A percentile compares a stretch with the other conserved stretches of the same genome.
Conservation (phyloP, 2,797 vertebrate species). For the Phalanger gymnotis region DNA sequence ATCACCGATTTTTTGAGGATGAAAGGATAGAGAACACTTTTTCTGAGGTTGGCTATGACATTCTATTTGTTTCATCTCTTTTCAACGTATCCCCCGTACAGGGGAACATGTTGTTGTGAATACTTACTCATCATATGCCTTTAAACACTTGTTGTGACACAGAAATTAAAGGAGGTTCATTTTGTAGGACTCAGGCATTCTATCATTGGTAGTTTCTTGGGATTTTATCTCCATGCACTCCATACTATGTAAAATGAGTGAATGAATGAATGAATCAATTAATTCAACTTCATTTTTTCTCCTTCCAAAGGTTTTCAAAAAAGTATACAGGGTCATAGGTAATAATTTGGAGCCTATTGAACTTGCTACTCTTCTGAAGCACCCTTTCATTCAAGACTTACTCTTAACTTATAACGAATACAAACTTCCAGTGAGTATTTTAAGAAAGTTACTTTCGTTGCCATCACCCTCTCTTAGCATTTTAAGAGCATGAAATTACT, state of each 20-base stretch:
- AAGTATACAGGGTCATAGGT: constrained; percentile 87
- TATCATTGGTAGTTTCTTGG: constrained; percentile 15
- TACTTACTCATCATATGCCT: neutral
- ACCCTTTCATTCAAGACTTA: constrained; percentile 88
- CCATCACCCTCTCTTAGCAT: neutral
- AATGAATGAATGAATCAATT: neutral
- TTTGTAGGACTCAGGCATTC: neutral
- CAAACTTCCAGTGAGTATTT: constrained; percentile 88
- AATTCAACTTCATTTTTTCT: constrained; percentile 31
- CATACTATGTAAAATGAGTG: neutral
- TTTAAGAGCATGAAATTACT: neutral
- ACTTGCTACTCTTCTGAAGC: constrained; percentile 87
- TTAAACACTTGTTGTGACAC: constrained; percentile 26
- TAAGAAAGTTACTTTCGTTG: constrained; percentile 6
- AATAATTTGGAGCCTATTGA: constrained; percentile 84
- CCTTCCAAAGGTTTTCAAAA: constrained; percentile 84
- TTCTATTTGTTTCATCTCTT: neutral
- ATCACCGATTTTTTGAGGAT: constrained; percentile 73
- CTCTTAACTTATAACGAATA: constrained; percentile 86
- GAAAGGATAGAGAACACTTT: constrained; percentile 79
- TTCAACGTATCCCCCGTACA: neutral
- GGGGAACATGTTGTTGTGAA: neutral
- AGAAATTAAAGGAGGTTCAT: constrained; percentile 18
- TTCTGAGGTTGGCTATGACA: constrained; percentile 85
- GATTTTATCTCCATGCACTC: neutral